Conservation (phyloP, 2,797 vertebrate species). For the Denticeps clupeoides region DNA sequence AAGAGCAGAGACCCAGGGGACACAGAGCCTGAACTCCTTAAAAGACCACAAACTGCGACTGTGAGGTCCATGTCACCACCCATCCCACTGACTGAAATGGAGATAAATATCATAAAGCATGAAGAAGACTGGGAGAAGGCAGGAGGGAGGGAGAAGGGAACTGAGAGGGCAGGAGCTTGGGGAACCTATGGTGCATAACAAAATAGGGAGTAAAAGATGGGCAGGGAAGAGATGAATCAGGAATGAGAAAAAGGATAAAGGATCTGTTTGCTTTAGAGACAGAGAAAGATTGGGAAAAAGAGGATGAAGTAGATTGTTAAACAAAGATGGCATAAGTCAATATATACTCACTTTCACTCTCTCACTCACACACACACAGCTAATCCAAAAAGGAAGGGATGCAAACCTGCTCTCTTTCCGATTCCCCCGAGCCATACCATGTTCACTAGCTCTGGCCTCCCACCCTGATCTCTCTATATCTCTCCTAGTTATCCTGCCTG, state of each 20-base stretch:
- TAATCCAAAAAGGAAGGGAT: no score
- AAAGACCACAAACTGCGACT: conserved; percentile 27
- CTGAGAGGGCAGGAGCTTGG: no score
- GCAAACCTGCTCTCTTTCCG: no score
- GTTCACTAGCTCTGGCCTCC: not conserved
- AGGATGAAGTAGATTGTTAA: not conserved
- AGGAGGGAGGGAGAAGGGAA: not conserved
- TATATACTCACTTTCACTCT: no score
- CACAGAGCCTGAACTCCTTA: conserved; percentile 24
- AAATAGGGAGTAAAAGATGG: not conserved
- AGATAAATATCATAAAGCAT: conserved; percentile 19
- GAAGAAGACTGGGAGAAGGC: not conserved
- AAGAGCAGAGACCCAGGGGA: not conserved
- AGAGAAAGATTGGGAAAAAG: not conserved
- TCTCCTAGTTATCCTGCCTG: not conserved
- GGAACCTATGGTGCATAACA: no score
- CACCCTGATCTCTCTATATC: not conserved
- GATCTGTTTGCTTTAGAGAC: no score
- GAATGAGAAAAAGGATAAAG: no score
- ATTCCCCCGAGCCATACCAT: no score
- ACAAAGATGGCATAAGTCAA: not conserved
- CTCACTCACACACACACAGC: not conserved
- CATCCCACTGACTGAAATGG: conserved; percentile 29
- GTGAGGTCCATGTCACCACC: conserved; percentile 22
- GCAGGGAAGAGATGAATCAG: no score